A percentile compares a stretch with the other conserved stretches of the same genome.
phyloP scores from a whole-genome alignment of 2,888 invertebrate species.

The Agrotis exclamationis region DNA sequence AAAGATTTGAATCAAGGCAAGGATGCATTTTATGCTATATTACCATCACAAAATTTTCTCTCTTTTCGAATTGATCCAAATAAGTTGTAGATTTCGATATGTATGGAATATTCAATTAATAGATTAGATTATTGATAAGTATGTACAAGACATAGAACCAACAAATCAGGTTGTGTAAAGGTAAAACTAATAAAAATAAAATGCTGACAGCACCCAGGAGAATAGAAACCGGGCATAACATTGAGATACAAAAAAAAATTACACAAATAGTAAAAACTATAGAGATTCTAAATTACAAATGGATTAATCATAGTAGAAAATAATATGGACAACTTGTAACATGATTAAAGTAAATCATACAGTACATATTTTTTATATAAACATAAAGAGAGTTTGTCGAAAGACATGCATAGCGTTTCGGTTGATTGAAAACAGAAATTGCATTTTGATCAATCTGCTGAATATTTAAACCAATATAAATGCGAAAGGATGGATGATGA shows the following conservation, averaged over 20 bases:
- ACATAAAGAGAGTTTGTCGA: conserved; percentile 31
- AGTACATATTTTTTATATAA: conserved; percentile 17
- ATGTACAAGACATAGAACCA: conserved; percentile 35
- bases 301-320: conserved; percentile 17
- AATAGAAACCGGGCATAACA: conserved; percentile 20
- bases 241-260: conserved; percentile 30
- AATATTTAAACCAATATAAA: too few species aligned
- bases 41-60: conserved; percentile 47
- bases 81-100: conserved; percentile 60
- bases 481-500: too few species aligned
- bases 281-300: conserved; percentile 10
- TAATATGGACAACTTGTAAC: conserved; percentile 37
- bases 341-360: conserved; percentile 33
- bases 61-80: conserved; percentile 50
- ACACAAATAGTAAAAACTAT: conserved; percentile 8
- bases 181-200: conserved; percentile 56
- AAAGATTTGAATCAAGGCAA: conserved; percentile 73
- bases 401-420: conserved; percentile 26
- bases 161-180: conserved; percentile 17
- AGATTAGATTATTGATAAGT: conserved; percentile 24
- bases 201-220: conserved; percentile 72
- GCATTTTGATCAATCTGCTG: neutral
- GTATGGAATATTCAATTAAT: conserved; percentile 34
- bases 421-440: neutral
- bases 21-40: conserved; percentile 82